Evolutionary conservation across 2,797 vertebrate species (phyloP).

Genomic region (Paratrypauchen microcephalus): DNA sequence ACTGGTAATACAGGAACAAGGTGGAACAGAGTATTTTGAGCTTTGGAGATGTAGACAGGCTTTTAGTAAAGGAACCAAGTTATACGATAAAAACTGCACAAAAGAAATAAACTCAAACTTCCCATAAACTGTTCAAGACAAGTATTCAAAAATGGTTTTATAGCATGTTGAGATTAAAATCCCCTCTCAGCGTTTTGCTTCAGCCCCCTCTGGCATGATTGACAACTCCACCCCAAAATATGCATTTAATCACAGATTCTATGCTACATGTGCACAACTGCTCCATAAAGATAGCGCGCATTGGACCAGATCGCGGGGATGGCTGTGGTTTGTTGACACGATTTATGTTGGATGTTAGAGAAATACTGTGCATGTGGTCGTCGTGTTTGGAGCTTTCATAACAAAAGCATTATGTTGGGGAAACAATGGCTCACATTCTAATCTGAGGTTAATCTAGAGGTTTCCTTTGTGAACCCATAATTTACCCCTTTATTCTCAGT

Average conservation of each 20-base stretch:
- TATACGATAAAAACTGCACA: slow-evolving; percentile 11
- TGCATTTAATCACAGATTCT: slow-evolving; percentile 50
- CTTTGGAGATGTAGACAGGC: no score
- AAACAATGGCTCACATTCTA: not conserved
- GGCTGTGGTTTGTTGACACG: slow-evolving; percentile 34
- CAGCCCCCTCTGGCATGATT: slow-evolving; percentile 29
- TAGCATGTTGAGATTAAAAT: slow-evolving; percentile 49
- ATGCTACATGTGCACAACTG: slow-evolving; percentile 41
- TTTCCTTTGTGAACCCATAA: slow-evolving; percentile 3
- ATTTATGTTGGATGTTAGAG: slow-evolving; percentile 17
- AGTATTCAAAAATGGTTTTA: slow-evolving; percentile 44
- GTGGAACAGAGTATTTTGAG: no score
- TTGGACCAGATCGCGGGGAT: slow-evolving; percentile 16
- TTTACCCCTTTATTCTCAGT: not conserved
- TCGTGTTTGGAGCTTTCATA: slow-evolving; percentile 4
- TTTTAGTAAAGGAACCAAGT: not conserved
- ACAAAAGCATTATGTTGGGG: slow-evolving; percentile 8
- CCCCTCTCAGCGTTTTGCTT: slow-evolving; percentile 44
- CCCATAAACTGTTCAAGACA: slow-evolving; percentile 42
- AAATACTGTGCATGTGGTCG: not conserved
- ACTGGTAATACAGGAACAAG: no score
- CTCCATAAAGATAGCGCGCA: slow-evolving; percentile 28
- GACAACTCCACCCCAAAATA: slow-evolving; percentile 30
- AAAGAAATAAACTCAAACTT: slow-evolving; percentile 19
- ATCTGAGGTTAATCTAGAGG: slow-evolving; percentile 2